These are phyloP conservation scores for Megalops cyprinoides DNA, from an alignment of 2,797 vertebrate species.

Conservation along the genomic window DNA sequence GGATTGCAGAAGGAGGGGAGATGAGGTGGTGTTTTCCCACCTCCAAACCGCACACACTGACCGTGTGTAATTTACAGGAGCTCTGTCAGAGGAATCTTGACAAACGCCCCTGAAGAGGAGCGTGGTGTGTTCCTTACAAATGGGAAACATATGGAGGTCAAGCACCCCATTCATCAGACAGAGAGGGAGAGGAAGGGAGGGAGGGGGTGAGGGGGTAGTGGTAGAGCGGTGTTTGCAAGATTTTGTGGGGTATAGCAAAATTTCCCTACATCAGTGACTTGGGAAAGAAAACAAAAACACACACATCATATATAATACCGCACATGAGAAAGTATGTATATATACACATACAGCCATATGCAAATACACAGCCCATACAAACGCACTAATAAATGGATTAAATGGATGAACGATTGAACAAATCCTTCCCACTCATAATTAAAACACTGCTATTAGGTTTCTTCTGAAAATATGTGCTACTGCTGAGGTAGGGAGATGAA, in stretches of 20 bases:
- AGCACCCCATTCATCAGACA: conserved; percentile 82
- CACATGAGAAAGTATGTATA: too few species aligned
- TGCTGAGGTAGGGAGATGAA: too few species aligned
- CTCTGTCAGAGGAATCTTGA: conserved; percentile 84
- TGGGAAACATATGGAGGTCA: conserved; percentile 90
- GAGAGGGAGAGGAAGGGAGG: conserved; percentile 66
- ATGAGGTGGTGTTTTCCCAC: conserved; percentile 72
- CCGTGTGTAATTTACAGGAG: conserved; percentile 83
- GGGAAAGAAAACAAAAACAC: not conserved
- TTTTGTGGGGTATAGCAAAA: not conserved
- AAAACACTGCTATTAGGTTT: too few species aligned
- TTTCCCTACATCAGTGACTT: not conserved
- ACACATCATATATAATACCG: too few species aligned
- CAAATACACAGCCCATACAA: too few species aligned
- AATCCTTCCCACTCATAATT: not conserved
- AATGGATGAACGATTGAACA: not conserved
- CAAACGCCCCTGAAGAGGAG: conserved; percentile 83
- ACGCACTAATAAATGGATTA: not conserved
- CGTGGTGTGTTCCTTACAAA: conserved; percentile 82
- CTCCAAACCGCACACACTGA: conserved; percentile 52
- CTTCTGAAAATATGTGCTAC: too few species aligned
- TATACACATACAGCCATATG: too few species aligned
- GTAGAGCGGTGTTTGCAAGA: not conserved
- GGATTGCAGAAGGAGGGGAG: conserved; percentile 48
- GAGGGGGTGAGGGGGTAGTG: conserved; percentile 54